phyloP scores from a whole-genome alignment of 2,113 vertebrate genomes.

The Poeciliopsis prolifica region DNA sequence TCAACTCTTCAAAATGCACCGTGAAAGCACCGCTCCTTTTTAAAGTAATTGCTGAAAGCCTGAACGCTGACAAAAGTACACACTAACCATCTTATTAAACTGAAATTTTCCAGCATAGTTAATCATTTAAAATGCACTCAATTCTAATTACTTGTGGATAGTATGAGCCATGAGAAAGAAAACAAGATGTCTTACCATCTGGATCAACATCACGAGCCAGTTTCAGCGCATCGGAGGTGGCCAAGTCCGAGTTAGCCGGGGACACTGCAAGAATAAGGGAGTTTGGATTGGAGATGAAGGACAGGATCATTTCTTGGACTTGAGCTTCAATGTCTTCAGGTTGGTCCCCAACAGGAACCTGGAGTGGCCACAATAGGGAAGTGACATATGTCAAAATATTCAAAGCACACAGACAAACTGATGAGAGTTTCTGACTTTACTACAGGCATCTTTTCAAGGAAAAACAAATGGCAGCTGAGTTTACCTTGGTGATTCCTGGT shows the following conservation, averaged over 20 bases:
- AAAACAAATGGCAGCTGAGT: not conserved
- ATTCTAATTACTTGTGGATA: conserved; percentile 16
- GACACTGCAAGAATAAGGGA: conserved; percentile 82
- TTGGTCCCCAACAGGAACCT: conserved; percentile 85
- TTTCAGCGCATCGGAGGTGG: conserved; percentile 83
- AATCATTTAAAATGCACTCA: conserved; percentile 39
- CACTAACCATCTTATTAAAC: conserved; percentile 10
- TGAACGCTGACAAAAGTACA: not conserved
- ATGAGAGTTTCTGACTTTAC: not conserved
- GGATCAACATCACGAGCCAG: conserved; percentile 83
- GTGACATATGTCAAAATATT: not conserved
- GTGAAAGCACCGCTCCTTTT: conserved; percentile 26
- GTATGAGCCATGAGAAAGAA: not conserved
- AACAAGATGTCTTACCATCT: conserved; percentile 76
- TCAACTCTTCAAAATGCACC: conserved; percentile 16
- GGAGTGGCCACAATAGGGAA: conserved; percentile 23
- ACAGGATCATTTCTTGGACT: conserved; percentile 83
- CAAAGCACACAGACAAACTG: conserved; percentile 7
- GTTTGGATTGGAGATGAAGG: conserved; percentile 83
- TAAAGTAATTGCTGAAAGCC: conserved; percentile 1
- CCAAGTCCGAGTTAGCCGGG: conserved; percentile 84
- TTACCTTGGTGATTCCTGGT: conserved; percentile 86
- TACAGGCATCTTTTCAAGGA: too few relatives aligned
- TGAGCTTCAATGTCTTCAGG: conserved; percentile 82
- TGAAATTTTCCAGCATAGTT: conserved; percentile 11